Conservation (phyloP, 2,113 vertebrate species). For the Hydrolagus affinis region DNA sequence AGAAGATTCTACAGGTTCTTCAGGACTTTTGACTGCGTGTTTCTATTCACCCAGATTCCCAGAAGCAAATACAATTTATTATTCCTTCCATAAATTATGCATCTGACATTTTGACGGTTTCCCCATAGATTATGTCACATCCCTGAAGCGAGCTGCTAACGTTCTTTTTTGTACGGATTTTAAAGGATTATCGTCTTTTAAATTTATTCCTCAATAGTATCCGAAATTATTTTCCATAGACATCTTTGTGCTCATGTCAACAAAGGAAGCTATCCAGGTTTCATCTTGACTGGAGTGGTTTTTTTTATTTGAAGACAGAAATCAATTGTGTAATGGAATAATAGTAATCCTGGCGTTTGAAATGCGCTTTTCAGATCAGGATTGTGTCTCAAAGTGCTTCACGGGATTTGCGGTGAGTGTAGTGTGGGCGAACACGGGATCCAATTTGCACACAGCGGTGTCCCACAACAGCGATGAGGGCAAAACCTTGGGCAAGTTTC, state of each 20-base stretch:
- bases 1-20: not conserved
- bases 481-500: too few relatives aligned
- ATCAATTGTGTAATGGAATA: too few relatives aligned
- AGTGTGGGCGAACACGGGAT: too few relatives aligned
- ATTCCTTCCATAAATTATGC: not conserved
- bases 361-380: too few relatives aligned
- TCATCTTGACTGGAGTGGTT: not conserved
- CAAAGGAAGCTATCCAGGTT: not conserved
- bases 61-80: not conserved
- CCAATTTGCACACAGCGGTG: too few relatives aligned
- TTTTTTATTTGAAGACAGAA: too few relatives aligned
- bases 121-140: too few relatives aligned
- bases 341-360: too few relatives aligned
- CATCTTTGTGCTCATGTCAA: not conserved
- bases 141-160: not conserved
- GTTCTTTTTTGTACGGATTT: not conserved
- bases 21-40: not conserved
- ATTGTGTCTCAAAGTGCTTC: too few relatives aligned
- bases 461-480: too few relatives aligned
- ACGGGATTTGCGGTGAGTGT: too few relatives aligned
- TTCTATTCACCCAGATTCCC: not conserved
- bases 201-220: too few relatives aligned
- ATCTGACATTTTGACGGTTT: constrained; percentile 9
- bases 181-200: not conserved
- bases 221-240: not conserved